Evolutionary conservation across 2,113 vertebrate species (phyloP).

Genomic region (Cryptotis parvus): DNA sequence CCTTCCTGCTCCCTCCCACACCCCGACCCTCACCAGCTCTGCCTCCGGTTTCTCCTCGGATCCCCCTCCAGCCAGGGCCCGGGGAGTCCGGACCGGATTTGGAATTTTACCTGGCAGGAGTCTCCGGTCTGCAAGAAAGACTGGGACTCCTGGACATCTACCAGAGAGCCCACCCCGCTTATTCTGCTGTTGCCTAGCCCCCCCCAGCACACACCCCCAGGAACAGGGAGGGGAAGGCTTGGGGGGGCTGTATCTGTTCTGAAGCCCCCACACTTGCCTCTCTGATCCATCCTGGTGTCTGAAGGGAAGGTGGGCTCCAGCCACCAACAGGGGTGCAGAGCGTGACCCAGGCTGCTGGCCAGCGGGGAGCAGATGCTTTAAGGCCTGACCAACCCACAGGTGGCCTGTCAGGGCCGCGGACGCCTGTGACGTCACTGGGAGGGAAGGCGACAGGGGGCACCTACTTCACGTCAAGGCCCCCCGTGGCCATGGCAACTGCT

Average conservation of each 20-base stretch:
- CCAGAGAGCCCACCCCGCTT: too few relatives aligned
- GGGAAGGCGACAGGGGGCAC: conserved; percentile 75
- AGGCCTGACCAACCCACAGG: conserved; percentile 89
- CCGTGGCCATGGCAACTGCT: conserved; percentile 86
- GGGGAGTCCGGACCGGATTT: background rate
- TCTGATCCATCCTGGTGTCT: background rate
- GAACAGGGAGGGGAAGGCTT: background rate
- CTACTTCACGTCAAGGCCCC: conserved; percentile 88
- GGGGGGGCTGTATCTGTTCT: background rate
- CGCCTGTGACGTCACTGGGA: conserved; percentile 89
- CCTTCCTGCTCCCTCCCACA: background rate
- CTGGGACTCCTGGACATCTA: too few relatives aligned
- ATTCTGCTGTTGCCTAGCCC: background rate
- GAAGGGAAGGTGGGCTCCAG: too few relatives aligned
- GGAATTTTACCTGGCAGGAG: conserved; percentile 43
- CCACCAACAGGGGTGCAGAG: too few relatives aligned
- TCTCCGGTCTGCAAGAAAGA: background rate
- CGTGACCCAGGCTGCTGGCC: conserved; percentile 22
- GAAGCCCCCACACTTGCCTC: conserved; percentile 40
- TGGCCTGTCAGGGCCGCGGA: conserved; percentile 89
- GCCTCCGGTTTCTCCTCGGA: background rate
- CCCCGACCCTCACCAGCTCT: background rate
- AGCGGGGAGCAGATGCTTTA: conserved; percentile 86
- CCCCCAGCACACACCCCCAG: background rate
- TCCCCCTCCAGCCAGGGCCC: background rate